Base-by-base conservation (phyloP, 2,888 invertebrate species). In the Polyploca ridens region DNA sequence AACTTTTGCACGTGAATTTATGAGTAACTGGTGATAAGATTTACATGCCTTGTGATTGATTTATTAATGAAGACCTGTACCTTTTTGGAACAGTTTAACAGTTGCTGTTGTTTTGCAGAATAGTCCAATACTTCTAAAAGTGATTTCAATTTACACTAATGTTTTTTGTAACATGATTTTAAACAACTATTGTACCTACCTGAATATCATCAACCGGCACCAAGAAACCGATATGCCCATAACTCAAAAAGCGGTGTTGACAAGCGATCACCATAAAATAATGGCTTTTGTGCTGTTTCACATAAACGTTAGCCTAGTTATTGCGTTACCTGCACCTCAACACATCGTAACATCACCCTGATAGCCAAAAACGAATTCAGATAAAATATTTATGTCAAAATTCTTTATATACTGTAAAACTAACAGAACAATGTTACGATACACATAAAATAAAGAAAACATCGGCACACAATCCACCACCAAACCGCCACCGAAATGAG, bases 401-500 rank as follows among this genome's bases (percentile, higher is more conserved):
- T 38, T 38, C 7, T 38, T 38, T 38, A 27, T 27, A 27, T 27
- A 27, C 27, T 27, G 27, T 27, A 41, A 2, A 10, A 19, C 54
- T 54, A n/a, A 54, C 54, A 54, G 54, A 19, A 54, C 1, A 54
- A 54, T 54, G 54, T 54, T 10, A 19, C 71, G 65, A 59, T 33
- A 62, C 68, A 65, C 63, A 68, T 60, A 68, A 72, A 73, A 69
- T 65, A 63, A 62, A 72, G 62, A 74, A 64, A 64, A 63, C 60
- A 73, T 67, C 3, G 13, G 41, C 68, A 68, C 77, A 78, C 78
- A 80, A 65, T 73, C 68, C 63, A 66, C 70, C 70, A 74, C n/a
- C 68, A 5, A 5, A 79, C 78, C 83, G 64, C 66, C 69, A 72
- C 72, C 70, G 62, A 54, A 70, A 74, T 77, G 76, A 75, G 66